A percentile compares a stretch with the other conserved stretches of the same genome.
Evolutionary conservation across 2,888 invertebrate genomes (phyloP).

Genomic region (Cepaea hortensis): DNA sequence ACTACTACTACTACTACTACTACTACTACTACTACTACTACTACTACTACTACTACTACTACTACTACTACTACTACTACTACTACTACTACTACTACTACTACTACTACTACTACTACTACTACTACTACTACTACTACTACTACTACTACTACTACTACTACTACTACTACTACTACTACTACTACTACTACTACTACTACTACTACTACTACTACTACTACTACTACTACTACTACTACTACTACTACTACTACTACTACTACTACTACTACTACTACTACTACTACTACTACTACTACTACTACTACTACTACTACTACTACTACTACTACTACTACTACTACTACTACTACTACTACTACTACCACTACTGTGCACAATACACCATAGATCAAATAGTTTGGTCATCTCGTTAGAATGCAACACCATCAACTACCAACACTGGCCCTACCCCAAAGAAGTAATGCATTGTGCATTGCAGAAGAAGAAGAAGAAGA

Average conservation of each 20-base stretch:
- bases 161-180: constrained; percentile 19
- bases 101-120: constrained; percentile 28
- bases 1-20: constrained; percentile 15
- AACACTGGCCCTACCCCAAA: too few species aligned
- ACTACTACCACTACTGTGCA: constrained; percentile 7
- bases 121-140: constrained; percentile 14
- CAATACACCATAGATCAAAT: too few species aligned
- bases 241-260: constrained; percentile 33
- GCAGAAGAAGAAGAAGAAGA: too few species aligned
- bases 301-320: constrained; percentile 26
- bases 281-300: constrained; percentile 7
- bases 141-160: constrained; percentile 18
- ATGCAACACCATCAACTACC: too few species aligned
- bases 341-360: constrained; percentile 28
- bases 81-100: constrained; percentile 24
- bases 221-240: constrained; percentile 28
- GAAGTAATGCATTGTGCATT: too few species aligned
- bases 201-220: constrained; percentile 28
- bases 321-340: constrained; percentile 32
- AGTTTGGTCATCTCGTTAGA: too few species aligned
- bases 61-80: constrained; percentile 23
- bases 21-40: constrained; percentile 17
- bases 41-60: constrained; percentile 32
- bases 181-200: constrained; percentile 15
- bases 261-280: constrained; percentile 24